A percentile compares a stretch with the other conserved stretches of the same genome.
Evolutionary conservation across 2,113 vertebrate genomes (phyloP).

Genomic region (Oceanodroma tethys): DNA sequence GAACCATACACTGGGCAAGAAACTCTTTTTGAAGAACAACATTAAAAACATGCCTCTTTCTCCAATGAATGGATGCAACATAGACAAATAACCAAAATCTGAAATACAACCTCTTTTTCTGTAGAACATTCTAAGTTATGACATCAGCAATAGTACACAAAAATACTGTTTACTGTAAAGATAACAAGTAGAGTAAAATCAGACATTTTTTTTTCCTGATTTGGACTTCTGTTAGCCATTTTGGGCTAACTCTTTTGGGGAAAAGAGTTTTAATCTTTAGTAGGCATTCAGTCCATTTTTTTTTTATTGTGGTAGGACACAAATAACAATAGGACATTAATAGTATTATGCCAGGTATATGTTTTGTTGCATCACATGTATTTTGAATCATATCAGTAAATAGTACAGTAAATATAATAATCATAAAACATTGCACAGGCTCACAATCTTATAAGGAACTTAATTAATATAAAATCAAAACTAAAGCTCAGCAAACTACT

Average conservation of each 20-base stretch:
- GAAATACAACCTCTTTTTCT: not conserved
- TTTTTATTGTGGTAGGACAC: not conserved
- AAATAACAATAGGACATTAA: not conserved
- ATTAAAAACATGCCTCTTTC: not conserved
- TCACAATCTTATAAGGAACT: not conserved
- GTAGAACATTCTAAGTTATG: not conserved
- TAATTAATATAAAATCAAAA: constrained; percentile 5
- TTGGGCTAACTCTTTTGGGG: not conserved
- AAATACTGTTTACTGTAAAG: not conserved
- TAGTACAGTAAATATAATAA: not conserved
- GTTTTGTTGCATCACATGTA: not conserved
- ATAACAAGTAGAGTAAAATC: not conserved
- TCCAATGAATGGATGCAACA: not conserved
- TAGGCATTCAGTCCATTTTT: not conserved
- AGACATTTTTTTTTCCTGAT: no score
- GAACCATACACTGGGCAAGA: fast-evolving
- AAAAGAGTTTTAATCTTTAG: not conserved
- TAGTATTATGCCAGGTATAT: not conserved
- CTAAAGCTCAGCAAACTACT: not conserved
- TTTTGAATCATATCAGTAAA: not conserved
- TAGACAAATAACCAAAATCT: not conserved
- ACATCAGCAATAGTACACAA: not conserved
- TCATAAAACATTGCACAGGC: not conserved
- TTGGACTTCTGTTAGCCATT: not conserved
- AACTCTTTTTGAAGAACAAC: not conserved